These are phyloP conservation scores for Xenopus borealis DNA, from an alignment of 2,113 vertebrate genomes.

Conservation along the genomic window DNA sequence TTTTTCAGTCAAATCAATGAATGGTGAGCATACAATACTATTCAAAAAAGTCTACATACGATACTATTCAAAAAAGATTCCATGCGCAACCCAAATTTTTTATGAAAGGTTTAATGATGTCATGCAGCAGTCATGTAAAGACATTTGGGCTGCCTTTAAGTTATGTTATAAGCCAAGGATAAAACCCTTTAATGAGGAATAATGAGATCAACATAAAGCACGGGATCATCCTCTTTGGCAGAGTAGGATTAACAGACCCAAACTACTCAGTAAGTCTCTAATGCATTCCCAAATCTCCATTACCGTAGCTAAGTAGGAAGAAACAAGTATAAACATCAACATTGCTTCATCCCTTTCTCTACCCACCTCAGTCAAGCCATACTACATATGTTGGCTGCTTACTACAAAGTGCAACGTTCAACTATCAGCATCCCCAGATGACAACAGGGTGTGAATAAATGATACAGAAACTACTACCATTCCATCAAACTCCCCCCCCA, in stretches of 20 bases:
- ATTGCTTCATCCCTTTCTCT: neutral
- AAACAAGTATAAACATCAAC: slow-evolving; percentile 11
- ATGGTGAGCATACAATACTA: too few relatives aligned
- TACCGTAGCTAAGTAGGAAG: neutral
- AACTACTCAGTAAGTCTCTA: slow-evolving; percentile 31
- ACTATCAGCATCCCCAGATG: too few relatives aligned
- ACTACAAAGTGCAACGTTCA: neutral
- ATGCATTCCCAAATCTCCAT: slow-evolving; percentile 2
- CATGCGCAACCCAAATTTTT: too few relatives aligned
- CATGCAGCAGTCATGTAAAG: too few relatives aligned
- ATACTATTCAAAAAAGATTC: too few relatives aligned
- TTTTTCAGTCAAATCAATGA: too few relatives aligned
- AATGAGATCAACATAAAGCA: slow-evolving; percentile 25
- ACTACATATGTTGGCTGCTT: neutral
- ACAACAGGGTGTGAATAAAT: too few relatives aligned
- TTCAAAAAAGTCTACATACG: too few relatives aligned
- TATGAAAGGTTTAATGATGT: too few relatives aligned
- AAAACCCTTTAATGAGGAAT: slow-evolving; percentile 20
- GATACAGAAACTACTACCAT: too few relatives aligned
- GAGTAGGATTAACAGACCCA: slow-evolving; percentile 29
- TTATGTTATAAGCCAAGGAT: neutral
- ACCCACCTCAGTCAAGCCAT: neutral
- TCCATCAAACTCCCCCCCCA: too few relatives aligned
- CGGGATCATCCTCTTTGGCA: slow-evolving; percentile 29
- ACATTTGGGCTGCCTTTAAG: neutral